A percentile compares a stretch with the other conserved stretches of the same genome.
Conservation (phyloP, 2,888 invertebrate genomes). For the Julus scanicus region DNA sequence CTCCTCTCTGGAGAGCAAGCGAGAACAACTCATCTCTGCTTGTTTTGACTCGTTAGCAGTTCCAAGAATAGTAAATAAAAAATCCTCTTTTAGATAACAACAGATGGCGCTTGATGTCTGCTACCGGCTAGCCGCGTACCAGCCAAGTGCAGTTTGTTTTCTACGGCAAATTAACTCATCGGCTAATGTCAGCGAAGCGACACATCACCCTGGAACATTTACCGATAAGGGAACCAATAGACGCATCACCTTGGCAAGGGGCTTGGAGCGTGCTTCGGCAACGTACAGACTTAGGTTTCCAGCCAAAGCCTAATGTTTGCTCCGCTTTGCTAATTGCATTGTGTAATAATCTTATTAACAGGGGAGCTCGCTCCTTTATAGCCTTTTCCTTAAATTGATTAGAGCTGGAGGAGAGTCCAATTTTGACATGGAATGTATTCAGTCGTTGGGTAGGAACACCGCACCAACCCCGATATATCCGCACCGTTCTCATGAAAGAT, state of each 20-base stretch:
- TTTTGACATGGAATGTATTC: neutral
- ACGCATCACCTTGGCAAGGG: too few species aligned
- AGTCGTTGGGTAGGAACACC: neutral
- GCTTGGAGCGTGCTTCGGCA: too few species aligned
- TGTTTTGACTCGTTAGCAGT: too few species aligned
- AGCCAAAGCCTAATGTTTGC: neutral
- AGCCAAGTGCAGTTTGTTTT: neutral
- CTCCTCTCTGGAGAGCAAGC: too few species aligned
- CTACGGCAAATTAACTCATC: neutral
- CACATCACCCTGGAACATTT: neutral
- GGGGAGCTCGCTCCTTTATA: conserved; percentile 13
- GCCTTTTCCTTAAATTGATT: conserved; percentile 36
- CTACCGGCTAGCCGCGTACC: neutral
- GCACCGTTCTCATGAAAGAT: neutral
- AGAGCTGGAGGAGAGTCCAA: conserved; percentile 31
- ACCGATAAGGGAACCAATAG: neutral
- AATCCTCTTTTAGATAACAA: neutral
- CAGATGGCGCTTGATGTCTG: neutral
- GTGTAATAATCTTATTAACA: conserved; percentile 41
- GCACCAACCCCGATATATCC: neutral
- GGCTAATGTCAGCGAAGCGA: neutral
- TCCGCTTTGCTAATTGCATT: neutral
- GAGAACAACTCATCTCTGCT: too few species aligned
- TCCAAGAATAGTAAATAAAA: too few species aligned
- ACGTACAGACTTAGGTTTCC: neutral